Evolutionary conservation across 2,797 vertebrate genomes (phyloP).

Genomic region (Sandelia bainsii): DNA sequence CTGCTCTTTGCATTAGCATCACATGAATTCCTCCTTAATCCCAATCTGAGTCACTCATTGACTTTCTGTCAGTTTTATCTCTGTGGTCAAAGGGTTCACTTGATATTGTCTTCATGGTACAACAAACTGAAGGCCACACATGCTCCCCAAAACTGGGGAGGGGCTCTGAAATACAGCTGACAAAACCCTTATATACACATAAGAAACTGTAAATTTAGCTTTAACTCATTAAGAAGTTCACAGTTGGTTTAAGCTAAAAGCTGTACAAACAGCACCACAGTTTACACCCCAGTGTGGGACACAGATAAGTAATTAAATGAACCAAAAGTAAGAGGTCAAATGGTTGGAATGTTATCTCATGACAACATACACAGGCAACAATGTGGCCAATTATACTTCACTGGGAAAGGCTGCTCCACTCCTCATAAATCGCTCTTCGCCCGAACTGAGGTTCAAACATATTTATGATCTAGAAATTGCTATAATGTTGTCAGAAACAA

Average conservation of each 20-base stretch:
- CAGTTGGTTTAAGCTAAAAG: slow-evolving; percentile 21
- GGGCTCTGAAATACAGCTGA: slow-evolving; percentile 19
- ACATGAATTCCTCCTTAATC: slow-evolving; percentile 52
- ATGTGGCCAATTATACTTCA: slow-evolving; percentile 74
- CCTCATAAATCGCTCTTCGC: slow-evolving; percentile 62
- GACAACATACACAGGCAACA: slow-evolving; percentile 79
- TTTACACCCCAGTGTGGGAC: slow-evolving; percentile 49
- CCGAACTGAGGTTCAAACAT: slow-evolving; percentile 56
- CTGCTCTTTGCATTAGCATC: slow-evolving; percentile 64
- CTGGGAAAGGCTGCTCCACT: slow-evolving; percentile 39
- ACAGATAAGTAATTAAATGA: slow-evolving; percentile 72
- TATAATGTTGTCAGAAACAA: slow-evolving; percentile 40
- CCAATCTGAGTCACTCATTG: slow-evolving; percentile 61
- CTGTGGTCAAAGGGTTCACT: slow-evolving; percentile 58
- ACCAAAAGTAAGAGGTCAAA: slow-evolving; percentile 77
- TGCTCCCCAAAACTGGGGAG: slow-evolving; percentile 8
- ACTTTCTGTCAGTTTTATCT: slow-evolving; percentile 59
- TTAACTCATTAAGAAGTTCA: slow-evolving; percentile 21
- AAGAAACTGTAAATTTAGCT: slow-evolving; percentile 27
- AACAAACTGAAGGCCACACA: slow-evolving; percentile 52
- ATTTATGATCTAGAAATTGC: slow-evolving; percentile 64
- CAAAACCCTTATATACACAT: slow-evolving; percentile 39
- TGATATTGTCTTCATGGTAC: slow-evolving; percentile 45
- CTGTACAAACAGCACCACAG: slow-evolving; percentile 33
- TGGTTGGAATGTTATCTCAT: slow-evolving; percentile 83